Base-by-base conservation (phyloP, 2,113 vertebrate species). In the Vulpes ferrilata region DNA sequence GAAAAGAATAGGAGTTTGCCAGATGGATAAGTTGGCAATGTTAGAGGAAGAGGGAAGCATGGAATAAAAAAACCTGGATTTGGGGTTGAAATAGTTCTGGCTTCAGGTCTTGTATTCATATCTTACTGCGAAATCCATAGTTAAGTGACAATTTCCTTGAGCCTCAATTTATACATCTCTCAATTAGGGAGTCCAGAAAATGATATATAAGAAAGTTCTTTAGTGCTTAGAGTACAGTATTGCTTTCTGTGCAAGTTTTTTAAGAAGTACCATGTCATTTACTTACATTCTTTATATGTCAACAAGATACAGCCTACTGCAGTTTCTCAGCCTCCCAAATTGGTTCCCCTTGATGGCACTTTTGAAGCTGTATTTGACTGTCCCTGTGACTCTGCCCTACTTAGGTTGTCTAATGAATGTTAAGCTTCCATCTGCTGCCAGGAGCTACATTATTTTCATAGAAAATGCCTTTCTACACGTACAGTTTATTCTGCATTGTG, bases 401-500 rank as follows among this genome's bases (percentile, higher is more conserved):
- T 62, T 92, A 53, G 30, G 25, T 60, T 81, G 27, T 86, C 55
- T 64, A 27, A 16, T 65, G 48, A 27, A 16, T 65, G 48, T 82
- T 71, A 71, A 93, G 43, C 22, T 71, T 97, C 60, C 7, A 93
- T 23, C 23, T 80, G 69, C 62, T 64, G 17, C 62, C 5, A 27
- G 35, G 84, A 51, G 25, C 57, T 93, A 9, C 11, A 62, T 79
- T 88, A 65, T 67, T 83, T 89, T 95, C 79, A 69, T 25, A n/a
- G 30, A 93, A 82, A 78, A 51, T 89, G 64, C 62, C 11, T 92
- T 71, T 65, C 30, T 73, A 76, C 8, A 51, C 35, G 11, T 51
- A 82, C 62, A 65, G 73, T 94, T 94, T 93, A 71, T 92, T 73
- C 30, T 91, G 17, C 71, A 10, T 88, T 62, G 81, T 88, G 53